These are phyloP conservation scores for Pomacea maculata DNA, from an alignment of 1,140 invertebrate genomes.

Conservation along the genomic window DNA sequence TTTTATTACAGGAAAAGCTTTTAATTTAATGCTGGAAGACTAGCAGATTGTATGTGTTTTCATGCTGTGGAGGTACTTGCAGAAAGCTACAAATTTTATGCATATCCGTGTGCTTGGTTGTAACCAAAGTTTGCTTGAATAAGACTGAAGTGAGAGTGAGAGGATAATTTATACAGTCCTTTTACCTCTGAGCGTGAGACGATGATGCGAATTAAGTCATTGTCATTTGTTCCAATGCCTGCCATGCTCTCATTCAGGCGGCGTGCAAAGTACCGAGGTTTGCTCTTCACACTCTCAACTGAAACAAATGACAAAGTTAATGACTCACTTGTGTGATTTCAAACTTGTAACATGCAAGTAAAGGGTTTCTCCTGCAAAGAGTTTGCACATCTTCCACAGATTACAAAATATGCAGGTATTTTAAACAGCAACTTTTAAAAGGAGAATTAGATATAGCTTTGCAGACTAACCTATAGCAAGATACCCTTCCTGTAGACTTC, in stretches of 20 bases:
- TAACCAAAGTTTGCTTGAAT: too few relatives aligned
- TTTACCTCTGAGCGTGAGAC: constrained; percentile 50
- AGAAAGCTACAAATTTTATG: too few relatives aligned
- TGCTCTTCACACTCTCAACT: constrained; percentile 44
- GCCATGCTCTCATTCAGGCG: constrained; percentile 36
- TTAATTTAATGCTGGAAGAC: too few relatives aligned
- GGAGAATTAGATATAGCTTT: too few relatives aligned
- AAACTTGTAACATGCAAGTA: constrained; percentile 4
- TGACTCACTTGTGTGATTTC: neutral
- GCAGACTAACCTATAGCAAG: constrained; percentile 46
- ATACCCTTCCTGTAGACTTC: constrained; percentile 53
- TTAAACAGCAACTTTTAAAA: too few relatives aligned
- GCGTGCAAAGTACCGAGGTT: constrained; percentile 46
- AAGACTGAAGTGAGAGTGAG: too few relatives aligned
- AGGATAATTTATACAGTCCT: too few relatives aligned
- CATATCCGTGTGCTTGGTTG: too few relatives aligned
- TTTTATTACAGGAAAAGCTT: too few relatives aligned
- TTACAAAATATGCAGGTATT: too few relatives aligned
- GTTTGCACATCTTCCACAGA: neutral
- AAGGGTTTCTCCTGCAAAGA: neutral
- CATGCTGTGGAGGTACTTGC: too few relatives aligned
- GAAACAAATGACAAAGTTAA: constrained; percentile 18
- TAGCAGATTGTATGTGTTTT: too few relatives aligned
- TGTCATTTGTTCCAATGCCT: constrained; percentile 47
- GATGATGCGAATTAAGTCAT: constrained; percentile 48